A percentile compares a stretch with the other conserved stretches of the same genome.
These are phyloP conservation scores for Pantherophis alleghaniensis DNA, from an alignment of 2,797 vertebrate genomes.

Conservation along the genomic window DNA sequence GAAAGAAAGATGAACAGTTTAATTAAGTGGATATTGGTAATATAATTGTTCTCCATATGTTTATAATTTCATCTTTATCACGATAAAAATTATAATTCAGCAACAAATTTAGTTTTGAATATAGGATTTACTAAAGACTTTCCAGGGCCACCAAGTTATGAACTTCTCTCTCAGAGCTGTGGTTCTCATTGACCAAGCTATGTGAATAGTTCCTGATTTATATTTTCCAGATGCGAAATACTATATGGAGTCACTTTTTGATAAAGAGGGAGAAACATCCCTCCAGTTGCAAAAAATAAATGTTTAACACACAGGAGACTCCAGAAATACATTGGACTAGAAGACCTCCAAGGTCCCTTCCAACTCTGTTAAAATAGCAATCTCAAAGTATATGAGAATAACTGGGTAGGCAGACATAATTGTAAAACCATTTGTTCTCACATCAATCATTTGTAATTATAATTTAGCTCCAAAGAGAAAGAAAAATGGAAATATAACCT, in stretches of 20 bases:
- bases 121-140: not conserved
- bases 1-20: not conserved
- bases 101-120: not conserved
- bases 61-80: not conserved
- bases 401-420: not conserved
- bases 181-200: not conserved
- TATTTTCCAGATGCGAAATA: not conserved
- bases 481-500: not conserved
- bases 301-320: not conserved
- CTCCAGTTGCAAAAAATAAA: not conserved
- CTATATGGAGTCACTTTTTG: not conserved
- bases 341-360: not conserved
- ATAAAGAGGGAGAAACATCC: not conserved
- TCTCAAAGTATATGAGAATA: not conserved
- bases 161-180: not conserved
- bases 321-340: not conserved
- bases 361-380: not conserved
- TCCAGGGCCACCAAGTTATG: not conserved
- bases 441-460: not conserved
- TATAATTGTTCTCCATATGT: not conserved
- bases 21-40: not conserved
- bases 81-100: not conserved
- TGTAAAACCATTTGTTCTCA: not conserved
- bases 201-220: not conserved
- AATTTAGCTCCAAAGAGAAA: not conserved